Percentiles rank a stretch among this genome's conserved stretches.
These are phyloP conservation scores for Mastomys natalensis DNA, from an alignment of 2,113 vertebrate genomes.

Conservation along the genomic window DNA sequence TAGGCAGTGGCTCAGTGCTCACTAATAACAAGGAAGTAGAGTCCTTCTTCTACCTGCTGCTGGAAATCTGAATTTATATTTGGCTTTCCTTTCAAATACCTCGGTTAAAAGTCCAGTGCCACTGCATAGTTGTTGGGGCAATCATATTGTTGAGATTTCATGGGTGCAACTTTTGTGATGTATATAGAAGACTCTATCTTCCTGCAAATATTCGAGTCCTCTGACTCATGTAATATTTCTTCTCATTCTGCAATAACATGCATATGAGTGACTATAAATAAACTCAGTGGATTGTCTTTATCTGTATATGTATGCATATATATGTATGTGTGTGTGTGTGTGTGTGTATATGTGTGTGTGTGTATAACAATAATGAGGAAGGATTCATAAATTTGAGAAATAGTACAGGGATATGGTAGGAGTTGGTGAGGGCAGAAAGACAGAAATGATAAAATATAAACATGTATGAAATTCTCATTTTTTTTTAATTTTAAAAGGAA, in stretches of 20 bases:
- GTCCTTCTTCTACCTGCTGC: neutral
- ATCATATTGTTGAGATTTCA: neutral
- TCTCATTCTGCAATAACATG: neutral
- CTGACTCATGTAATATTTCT: neutral
- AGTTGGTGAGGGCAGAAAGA: neutral
- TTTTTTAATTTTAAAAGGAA: neutral
- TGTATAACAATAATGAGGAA: neutral
- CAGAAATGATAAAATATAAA: neutral
- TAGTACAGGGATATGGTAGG: neutral
- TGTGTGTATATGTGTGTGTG: neutral
- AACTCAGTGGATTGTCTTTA: neutral
- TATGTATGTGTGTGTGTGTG: neutral
- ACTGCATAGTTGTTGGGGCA: neutral
- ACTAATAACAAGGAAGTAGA: neutral
- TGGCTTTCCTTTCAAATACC: neutral
- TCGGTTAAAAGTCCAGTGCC: neutral
- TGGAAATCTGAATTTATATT: neutral
- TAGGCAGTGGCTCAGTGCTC: neutral
- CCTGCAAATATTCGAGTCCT: neutral
- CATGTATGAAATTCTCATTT: neutral
- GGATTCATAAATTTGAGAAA: neutral
- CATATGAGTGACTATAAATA: neutral
- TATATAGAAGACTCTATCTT: neutral
- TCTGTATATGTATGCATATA: fast-evolving
- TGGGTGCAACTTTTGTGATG: neutral